Evolutionary conservation across 2,888 invertebrate genomes (phyloP).

Genomic region (Autographa pulchrina): DNA sequence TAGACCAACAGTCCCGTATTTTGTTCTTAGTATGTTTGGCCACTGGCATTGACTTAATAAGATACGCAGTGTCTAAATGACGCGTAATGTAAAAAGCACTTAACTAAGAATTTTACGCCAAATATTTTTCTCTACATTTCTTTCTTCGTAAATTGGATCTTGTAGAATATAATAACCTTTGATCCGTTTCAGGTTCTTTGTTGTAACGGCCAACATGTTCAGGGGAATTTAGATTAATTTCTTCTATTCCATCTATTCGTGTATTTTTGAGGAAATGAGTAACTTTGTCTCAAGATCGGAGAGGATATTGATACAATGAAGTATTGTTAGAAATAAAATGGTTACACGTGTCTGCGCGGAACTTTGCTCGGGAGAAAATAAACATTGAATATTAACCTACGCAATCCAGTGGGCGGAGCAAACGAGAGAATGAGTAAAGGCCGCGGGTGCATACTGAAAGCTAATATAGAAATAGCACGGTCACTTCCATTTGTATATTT

Average conservation of each 20-base stretch:
- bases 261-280: slow-evolving; percentile 24
- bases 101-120: background rate
- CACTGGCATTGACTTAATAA: too few species aligned
- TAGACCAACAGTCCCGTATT: too few species aligned
- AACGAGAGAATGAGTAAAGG: too few species aligned
- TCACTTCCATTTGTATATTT: slow-evolving; percentile 9
- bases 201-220: slow-evolving; percentile 24
- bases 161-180: slow-evolving; percentile 46
- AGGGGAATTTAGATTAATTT: slow-evolving; percentile 35
- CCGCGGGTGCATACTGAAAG: slow-evolving; percentile 3
- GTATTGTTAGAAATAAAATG: slow-evolving; percentile 23
- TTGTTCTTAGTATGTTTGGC: too few species aligned
- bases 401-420: too few species aligned
- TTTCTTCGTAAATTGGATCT: slow-evolving; percentile 35
- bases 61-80: too few species aligned
- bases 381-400: background rate
- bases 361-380: background rate
- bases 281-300: slow-evolving; percentile 15
- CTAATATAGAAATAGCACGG: slow-evolving; percentile 19
- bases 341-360: background rate
- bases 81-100: too few species aligned
- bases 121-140: slow-evolving; percentile 30
- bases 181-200: slow-evolving; percentile 29
- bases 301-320: slow-evolving; percentile 14
- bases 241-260: slow-evolving; percentile 7